These are phyloP conservation scores for Pygmarrhopalites habei DNA, from an alignment of 1,140 invertebrate genomes.

Conservation along the genomic window DNA sequence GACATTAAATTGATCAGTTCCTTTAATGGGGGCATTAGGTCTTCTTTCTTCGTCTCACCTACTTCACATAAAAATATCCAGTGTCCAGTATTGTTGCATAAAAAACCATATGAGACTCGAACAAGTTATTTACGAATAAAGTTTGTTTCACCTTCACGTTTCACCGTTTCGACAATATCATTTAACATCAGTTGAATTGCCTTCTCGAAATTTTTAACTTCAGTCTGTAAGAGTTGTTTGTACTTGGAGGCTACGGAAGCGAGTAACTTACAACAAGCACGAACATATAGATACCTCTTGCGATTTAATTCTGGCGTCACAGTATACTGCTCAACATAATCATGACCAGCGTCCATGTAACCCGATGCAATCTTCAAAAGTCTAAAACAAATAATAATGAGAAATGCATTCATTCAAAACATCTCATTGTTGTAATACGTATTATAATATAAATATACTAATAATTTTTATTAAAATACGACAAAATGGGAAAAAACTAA, in stretches of 20 bases:
- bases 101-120: background rate
- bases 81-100: background rate
- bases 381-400: conserved; percentile 43
- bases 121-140: conserved; percentile 42
- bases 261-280: conserved; percentile 53
- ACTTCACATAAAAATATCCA: conserved; percentile 7
- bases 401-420: too few relatives aligned
- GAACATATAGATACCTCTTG: conserved; percentile 55
- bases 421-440: too few relatives aligned
- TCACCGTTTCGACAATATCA: conserved; percentile 53
- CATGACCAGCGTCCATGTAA: conserved; percentile 42
- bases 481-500: conserved; percentile 40
- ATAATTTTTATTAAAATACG: too few relatives aligned
- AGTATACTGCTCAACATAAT: background rate
- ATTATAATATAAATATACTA: too few relatives aligned
- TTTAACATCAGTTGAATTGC: conserved; percentile 52
- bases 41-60: conserved; percentile 26
- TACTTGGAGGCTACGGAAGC: conserved; percentile 52
- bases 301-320: conserved; percentile 24
- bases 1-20: conserved; percentile 29
- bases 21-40: conserved; percentile 22
- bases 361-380: conserved; percentile 56
- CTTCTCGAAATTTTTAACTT: conserved; percentile 49
- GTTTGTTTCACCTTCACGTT: conserved; percentile 49
- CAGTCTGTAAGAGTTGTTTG: conserved; percentile 48